Evolutionary conservation across 1,140 invertebrate species (phyloP).

Genomic region (Rhopalosiphum padi): DNA sequence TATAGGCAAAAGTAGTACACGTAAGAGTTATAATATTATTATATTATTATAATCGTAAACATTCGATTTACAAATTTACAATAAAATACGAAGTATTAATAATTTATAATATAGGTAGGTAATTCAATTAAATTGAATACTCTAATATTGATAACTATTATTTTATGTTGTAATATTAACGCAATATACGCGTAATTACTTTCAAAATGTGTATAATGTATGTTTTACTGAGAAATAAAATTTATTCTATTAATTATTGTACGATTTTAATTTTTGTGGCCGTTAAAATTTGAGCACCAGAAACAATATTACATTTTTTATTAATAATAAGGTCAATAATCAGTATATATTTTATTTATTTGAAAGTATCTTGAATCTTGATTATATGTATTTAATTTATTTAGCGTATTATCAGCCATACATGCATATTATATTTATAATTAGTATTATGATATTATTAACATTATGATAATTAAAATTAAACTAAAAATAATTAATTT

Average conservation of each 20-base stretch:
- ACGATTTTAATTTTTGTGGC: neutral
- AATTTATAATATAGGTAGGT: neutral
- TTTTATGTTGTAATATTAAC: neutral
- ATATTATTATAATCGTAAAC: neutral
- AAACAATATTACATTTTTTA: neutral
- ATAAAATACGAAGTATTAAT: neutral
- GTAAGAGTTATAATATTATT: neutral
- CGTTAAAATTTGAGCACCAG: neutral
- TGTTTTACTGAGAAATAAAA: neutral
- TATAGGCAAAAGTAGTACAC: neutral
- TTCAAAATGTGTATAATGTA: neutral
- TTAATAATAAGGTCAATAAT: neutral
- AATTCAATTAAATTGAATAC: neutral
- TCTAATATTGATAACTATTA: no score
- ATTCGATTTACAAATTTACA: neutral
- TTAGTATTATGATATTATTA: no score
- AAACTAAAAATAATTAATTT: neutral
- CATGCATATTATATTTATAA: no score
- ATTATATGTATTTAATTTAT: no score
- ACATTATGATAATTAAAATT: no score
- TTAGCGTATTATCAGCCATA: no score
- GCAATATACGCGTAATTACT: neutral
- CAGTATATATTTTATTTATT: neutral
- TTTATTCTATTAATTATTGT: neutral
- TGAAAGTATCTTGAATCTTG: neutral